A percentile compares a stretch with the other conserved stretches of the same genome.
Conservation (phyloP, 64 coral and sea anemone species). For the Actinia equina region DNA sequence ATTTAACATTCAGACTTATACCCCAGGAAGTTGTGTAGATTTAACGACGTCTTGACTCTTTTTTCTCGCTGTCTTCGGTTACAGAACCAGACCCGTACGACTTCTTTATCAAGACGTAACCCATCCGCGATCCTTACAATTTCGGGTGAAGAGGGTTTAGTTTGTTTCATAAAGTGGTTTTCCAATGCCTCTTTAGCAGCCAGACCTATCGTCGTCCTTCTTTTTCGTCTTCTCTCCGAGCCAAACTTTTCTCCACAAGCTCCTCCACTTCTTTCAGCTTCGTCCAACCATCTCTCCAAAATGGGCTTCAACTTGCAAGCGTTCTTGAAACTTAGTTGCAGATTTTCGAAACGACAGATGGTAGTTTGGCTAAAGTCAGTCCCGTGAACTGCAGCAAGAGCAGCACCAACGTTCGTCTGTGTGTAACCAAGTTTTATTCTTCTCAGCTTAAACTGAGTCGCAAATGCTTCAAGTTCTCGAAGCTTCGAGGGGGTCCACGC, state of each 20-base stretch:
- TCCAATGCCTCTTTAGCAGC: conserved; percentile 93
- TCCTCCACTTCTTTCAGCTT: conserved; percentile 78
- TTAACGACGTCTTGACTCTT: conserved; percentile 92
- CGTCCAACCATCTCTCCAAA: conserved; percentile 85
- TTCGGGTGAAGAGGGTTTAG: conserved; percentile 90
- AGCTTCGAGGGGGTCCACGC: conserved; percentile 83
- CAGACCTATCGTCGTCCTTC: conserved; percentile 91
- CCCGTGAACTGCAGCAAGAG: conserved; percentile 86
- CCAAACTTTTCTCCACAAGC: conserved; percentile 74
- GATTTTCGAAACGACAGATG: conserved; percentile 96
- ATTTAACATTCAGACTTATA: conserved; percentile 64
- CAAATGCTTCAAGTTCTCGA: conserved; percentile 87
- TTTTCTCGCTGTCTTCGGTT: conserved; percentile 96
- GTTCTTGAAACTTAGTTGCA: conserved; percentile 98
- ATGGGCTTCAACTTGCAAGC: conserved; percentile 98
- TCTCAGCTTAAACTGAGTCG: conserved; percentile 91
- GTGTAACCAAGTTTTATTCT: conserved; percentile 97
- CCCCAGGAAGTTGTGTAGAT: conserved; percentile 74
- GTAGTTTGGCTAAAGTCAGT: conserved; percentile 99
- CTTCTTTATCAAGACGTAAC: conserved; percentile 92
- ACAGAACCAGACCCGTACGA: conserved; percentile 97
- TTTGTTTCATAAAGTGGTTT: conserved; percentile 92
- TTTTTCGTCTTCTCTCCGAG: conserved; percentile 72
- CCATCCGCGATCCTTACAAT: conserved; percentile 86
- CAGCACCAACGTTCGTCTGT: conserved; percentile 90